Evolutionary conservation across 2,888 invertebrate species (phyloP).

Genomic region (Tenthredo distinguenda): DNA sequence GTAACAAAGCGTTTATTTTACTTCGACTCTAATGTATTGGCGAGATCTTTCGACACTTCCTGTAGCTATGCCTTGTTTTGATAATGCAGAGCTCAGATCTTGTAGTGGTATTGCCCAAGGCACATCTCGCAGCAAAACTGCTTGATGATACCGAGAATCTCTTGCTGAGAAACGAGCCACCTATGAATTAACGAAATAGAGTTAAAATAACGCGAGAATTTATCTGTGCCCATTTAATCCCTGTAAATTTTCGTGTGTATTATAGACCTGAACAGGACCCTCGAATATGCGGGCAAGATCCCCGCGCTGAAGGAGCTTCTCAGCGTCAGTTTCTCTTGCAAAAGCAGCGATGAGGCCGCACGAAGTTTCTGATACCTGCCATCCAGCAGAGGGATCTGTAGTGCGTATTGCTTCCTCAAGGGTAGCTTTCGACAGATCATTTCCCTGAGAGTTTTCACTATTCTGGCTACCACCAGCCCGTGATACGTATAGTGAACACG

Average conservation of each 20-base stretch:
- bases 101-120: constrained; percentile 79
- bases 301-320: constrained; percentile 74
- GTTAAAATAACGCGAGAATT: not conserved
- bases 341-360: constrained; percentile 78
- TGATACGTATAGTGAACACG: constrained; percentile 72
- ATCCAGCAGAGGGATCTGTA: constrained; percentile 66
- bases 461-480: constrained; percentile 63
- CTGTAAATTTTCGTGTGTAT: not conserved
- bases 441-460: constrained; percentile 58
- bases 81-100: constrained; percentile 78
- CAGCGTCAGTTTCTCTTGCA: constrained; percentile 75
- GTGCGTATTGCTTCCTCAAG: constrained; percentile 71
- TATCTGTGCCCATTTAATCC: not conserved
- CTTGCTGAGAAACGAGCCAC: constrained; percentile 77
- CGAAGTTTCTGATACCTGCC: constrained; percentile 74
- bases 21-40: constrained; percentile 77
- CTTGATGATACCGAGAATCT: constrained; percentile 75
- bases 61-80: constrained; percentile 76
- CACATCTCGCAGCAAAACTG: constrained; percentile 78
- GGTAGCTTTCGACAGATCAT: constrained; percentile 61
- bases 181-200: constrained; percentile 59
- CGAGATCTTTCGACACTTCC: constrained; percentile 76
- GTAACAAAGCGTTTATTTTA: constrained; percentile 57
- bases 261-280: constrained; percentile 76
- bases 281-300: constrained; percentile 76